Evolutionary conservation across 1,140 invertebrate species (phyloP).

Genomic region (Drosophila kepulauana): DNA sequence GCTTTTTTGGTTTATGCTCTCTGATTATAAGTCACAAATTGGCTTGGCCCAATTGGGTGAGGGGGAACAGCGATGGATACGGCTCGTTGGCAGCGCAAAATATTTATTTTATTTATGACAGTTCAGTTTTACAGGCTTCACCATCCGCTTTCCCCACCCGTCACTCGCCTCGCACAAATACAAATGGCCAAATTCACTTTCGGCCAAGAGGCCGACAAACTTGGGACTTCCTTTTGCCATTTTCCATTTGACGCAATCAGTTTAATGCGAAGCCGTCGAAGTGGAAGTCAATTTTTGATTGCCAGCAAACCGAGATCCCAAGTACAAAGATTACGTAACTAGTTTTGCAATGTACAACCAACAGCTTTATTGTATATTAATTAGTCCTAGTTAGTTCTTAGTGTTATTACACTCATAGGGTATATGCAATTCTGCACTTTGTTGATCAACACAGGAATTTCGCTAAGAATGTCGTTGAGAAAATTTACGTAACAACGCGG

Average conservation of each 20-base stretch:
- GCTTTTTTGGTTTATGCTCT: conserved; percentile 30
- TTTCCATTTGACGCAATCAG: conserved; percentile 43
- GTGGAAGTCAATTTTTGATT: conserved; percentile 60
- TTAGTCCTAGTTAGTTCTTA: background rate
- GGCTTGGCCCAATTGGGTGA: conserved; percentile 18
- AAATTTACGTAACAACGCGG: too few species aligned
- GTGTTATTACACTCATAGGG: too few species aligned
- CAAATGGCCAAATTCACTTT: conserved; percentile 53
- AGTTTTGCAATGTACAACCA: background rate
- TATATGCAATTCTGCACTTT: too few species aligned
- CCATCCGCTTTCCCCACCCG: background rate
- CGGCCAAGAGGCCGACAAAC: conserved; percentile 35
- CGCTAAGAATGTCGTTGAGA: too few species aligned
- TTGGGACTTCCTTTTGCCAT: conserved; percentile 43
- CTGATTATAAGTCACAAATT: conserved; percentile 59
- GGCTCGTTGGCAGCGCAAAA: conserved; percentile 44
- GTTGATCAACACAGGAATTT: too few species aligned
- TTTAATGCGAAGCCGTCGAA: conserved; percentile 48
- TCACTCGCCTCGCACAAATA: background rate
- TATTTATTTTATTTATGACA: conserved; percentile 67
- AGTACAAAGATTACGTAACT: background rate
- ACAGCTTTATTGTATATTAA: background rate
- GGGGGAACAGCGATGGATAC: background rate
- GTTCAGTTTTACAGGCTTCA: conserved; percentile 45
- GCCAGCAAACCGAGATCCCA: conserved; percentile 10